Base-by-base conservation (phyloP, 2,797 vertebrate species). In the Yasuhikotakia modesta region DNA sequence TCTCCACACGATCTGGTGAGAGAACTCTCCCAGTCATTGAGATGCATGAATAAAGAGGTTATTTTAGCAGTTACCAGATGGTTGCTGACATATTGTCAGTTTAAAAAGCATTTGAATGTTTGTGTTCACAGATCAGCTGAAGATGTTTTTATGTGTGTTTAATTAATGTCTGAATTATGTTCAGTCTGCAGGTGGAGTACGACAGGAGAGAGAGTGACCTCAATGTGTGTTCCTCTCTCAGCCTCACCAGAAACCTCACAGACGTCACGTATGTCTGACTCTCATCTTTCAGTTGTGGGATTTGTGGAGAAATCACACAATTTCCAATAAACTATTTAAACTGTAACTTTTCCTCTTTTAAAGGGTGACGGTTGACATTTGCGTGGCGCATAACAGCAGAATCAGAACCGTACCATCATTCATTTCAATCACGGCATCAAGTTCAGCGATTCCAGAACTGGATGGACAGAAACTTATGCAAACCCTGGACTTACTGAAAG, bases 141-240 rank as follows among this genome's bases (percentile, higher is more conserved):
- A n/a, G n/a, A n/a, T n/a, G n/a, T n/a, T n/a, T n/a, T n/a, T n/a
- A n/a, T 35, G 32, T 35, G 3, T 7, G 4, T 3, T 7, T 7
- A n/a, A n/a, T n/a, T 27, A 4, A 27, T 57, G 2, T 32, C 30
- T 35, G 5, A 5, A 14, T 63, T 35, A n/a, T n/a, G n/a, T 43
- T 74, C 30, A 65, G 72, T 74, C 64, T 63, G 48, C 63, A 35
- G 30, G 63, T 66, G 35, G 50, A 66, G 1, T 0, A 55, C 2
- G 12, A 24, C 5, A 27, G 53, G 6, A 66, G 21, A 35, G 4
- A 27, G 14, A n/a, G 32, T 48, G 30, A n/a, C 19, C 48, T 45
- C 21, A 75, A 55, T 45, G 73, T 66, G 19, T 75, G 61, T 66
- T 66, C 61, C 3, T 55, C 48, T 65, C 21, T 75, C 22, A 66